Evolutionary conservation across 2,888 invertebrate genomes (phyloP), one percentile per base, ranked within the genome.

Genomic region (Agriopis marginaria): DNA sequence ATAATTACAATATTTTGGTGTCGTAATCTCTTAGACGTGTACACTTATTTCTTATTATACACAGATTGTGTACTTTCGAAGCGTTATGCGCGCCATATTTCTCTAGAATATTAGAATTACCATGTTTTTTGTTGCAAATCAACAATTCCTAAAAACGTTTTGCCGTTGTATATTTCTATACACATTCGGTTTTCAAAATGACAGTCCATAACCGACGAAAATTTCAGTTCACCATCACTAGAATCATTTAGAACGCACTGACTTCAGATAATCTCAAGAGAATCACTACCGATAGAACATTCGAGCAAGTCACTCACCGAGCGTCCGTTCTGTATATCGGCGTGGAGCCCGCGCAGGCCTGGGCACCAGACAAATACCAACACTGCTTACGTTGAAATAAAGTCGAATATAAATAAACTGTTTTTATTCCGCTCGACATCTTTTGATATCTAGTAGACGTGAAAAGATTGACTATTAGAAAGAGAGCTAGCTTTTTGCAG

Each of bases 1-100:
- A 79, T 78, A 75, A 75, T 73, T 77, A 77, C 77, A 75, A 70
- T 77, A 84, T 90, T 91, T 92, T 92, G 92, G 92, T 91, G 89
- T 90, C 83, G 85, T 90, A 91, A 92, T 91, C 89, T 90, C 90
- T 87, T 84, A 82, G 78, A 84, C 81, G 83, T 82, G 79, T 77
- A 78, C 73, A 78, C 73, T 70, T 76, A 71, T 59, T n/a, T 49
- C 11, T 54, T 69, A 61, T 74, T 66, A 71, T 78, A 79, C 65
- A 70, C 68, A 45, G 40, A 50, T 14, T 9, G 61, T 70, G 62
- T 63, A 69, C 64, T 67, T 68, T 56, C 32, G 47, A 68, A 66
- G 63, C 66, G 69, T 70, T 65, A 64, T 65, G 68, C 54, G 68
- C 51, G 51, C 32, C 51, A 51, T 59, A 12, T 44, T 51, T 50